Conservation (phyloP, 2,888 invertebrate genomes). For the Nasonia oneida region DNA sequence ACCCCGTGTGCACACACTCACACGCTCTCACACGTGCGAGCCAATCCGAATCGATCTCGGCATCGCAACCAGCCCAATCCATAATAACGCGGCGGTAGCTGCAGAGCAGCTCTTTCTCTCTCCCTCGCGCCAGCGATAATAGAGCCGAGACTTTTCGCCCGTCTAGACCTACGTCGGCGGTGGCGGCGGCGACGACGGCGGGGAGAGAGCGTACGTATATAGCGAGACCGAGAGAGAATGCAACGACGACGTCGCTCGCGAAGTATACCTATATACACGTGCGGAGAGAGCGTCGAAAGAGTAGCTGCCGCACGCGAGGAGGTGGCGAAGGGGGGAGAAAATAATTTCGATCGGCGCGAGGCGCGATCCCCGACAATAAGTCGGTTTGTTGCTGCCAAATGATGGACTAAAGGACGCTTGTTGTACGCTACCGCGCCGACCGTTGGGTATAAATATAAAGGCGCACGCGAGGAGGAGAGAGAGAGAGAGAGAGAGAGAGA, state of each 20-base stretch:
- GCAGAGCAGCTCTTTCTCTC: neutral
- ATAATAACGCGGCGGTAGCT: slow-evolving; percentile 29
- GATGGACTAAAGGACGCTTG: slow-evolving; percentile 63
- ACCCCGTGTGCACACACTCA: neutral
- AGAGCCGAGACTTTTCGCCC: slow-evolving; percentile 43
- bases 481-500: too few species aligned
- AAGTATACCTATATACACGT: slow-evolving; percentile 1
- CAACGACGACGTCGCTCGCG: slow-evolving; percentile 28
- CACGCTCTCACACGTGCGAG: neutral
- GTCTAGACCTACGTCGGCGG: neutral
- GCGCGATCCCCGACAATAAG: slow-evolving; percentile 62
- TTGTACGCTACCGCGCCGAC: slow-evolving; percentile 52
- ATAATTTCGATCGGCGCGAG: slow-evolving; percentile 57
- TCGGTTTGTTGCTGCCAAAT: slow-evolving; percentile 63
- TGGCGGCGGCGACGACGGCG: neutral
- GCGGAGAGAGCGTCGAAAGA: neutral
- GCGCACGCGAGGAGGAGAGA: slow-evolving; percentile 44
- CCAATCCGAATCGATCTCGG: slow-evolving; percentile 56
- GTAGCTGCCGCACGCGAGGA: slow-evolving; percentile 5
- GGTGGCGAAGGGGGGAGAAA: slow-evolving; percentile 26
- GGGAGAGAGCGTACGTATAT: neutral
- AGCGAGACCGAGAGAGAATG: slow-evolving; percentile 4
- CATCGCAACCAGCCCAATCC: slow-evolving; percentile 46
- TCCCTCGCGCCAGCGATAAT: slow-evolving; percentile 41
- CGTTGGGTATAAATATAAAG: slow-evolving; percentile 62